These are phyloP conservation scores for Drosophila nigromelanica DNA, from an alignment of 1,140 invertebrate genomes.

Conservation along the genomic window DNA sequence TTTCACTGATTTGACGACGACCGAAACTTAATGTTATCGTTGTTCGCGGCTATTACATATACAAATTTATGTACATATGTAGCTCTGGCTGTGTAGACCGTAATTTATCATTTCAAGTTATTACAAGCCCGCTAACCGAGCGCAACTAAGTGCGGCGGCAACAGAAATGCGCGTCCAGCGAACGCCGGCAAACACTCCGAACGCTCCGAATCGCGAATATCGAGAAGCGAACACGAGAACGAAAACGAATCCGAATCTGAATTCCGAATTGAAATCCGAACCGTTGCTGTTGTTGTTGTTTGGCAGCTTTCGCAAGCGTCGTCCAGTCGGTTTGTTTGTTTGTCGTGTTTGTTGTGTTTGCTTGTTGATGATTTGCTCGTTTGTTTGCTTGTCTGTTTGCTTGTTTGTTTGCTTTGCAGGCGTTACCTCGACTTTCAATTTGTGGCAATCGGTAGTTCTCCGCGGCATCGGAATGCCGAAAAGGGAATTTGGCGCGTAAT, in stretches of 20 bases:
- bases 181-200: slow-evolving; percentile 54
- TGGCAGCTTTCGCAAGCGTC: slow-evolving; percentile 26
- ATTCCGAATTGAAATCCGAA: not conserved
- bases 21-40: slow-evolving; percentile 22
- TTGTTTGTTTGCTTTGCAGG: slow-evolving; percentile 31
- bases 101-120: slow-evolving; percentile 61
- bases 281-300: not conserved
- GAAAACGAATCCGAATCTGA: slow-evolving; percentile 6
- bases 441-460: slow-evolving; percentile 23
- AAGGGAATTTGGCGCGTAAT: slow-evolving; percentile 69
- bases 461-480: slow-evolving; percentile 23
- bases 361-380: slow-evolving; percentile 19
- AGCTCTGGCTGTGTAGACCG: slow-evolving; percentile 11
- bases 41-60: slow-evolving; percentile 27
- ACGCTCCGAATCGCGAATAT: slow-evolving; percentile 38
- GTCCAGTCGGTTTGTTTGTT: slow-evolving; percentile 32
- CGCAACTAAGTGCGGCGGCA: slow-evolving; percentile 59
- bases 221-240: slow-evolving; percentile 13
- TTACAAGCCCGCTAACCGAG: slow-evolving; percentile 75
- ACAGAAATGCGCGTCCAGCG: slow-evolving; percentile 40
- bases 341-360: slow-evolving; percentile 26
- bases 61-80: slow-evolving; percentile 11
- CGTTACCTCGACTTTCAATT: slow-evolving; percentile 76
- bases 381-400: slow-evolving; percentile 12
- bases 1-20: slow-evolving; percentile 37